Evolutionary conservation across 2,888 invertebrate species (phyloP), one percentile per base, ranked within the genome.

Genomic region (Oxytorus armatus): DNA sequence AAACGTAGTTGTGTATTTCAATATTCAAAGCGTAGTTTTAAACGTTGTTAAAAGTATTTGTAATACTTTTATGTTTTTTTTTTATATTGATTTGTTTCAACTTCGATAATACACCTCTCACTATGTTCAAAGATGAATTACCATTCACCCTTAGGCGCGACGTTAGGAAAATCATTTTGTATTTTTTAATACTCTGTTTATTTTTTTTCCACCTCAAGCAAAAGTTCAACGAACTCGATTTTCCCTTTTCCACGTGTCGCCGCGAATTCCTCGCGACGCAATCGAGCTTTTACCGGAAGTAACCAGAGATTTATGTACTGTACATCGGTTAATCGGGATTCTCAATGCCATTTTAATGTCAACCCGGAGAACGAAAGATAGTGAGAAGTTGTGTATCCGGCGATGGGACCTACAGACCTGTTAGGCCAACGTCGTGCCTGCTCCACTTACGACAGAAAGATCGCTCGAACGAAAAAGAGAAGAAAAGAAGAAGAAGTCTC

Each of bases 211-310:
- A n/a, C n/a, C n/a, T n/a, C n/a, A n/a, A n/a, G 18, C 18, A 29
- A 29, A 49, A 61, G 78, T 68, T 44, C 51, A 73, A 78, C 53
- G 33, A 77, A 77, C 77, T 66, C 47, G 36, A 16, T 65, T 65
- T 61, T 78, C 36, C 44, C 18, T 33, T 29, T 53, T 53, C 16
- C 42, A 51, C 36, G 29, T 42, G 5, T n/a, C 29, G 29, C 14
- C 16, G 33, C 14, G 7, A 8, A 69, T 25, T 33, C 21, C 39
- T 8, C 42, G 59, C n/a, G 4, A 33, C 42, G 18, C n/a, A n/a
- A 44, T 55, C 36, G 21, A 18, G 29, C 44, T 4, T 36, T 66
- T 47, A 72, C 42, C 77, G 72, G 77, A 77, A 77, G 51, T 59
- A 51, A 44, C 29, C 25, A 25, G 63, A 63, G 23, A 65, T 65